Percentiles rank a stretch among this genome's conserved stretches.
Evolutionary conservation across 2,888 invertebrate genomes (phyloP).

Genomic region (Erebia aethiops): DNA sequence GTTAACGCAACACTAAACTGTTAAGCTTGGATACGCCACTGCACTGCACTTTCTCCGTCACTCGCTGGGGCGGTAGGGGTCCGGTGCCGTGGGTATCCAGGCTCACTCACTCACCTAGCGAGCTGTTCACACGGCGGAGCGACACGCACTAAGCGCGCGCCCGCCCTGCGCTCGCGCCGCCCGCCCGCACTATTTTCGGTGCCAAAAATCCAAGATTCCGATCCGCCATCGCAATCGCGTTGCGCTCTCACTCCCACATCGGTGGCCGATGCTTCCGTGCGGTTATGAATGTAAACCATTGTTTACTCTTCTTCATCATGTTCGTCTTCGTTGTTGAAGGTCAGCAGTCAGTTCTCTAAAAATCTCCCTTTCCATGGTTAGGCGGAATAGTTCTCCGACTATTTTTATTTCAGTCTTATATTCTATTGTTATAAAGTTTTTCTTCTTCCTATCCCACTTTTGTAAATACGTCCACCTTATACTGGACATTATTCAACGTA

Average conservation of each 20-base stretch:
- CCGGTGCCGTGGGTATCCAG: constrained; percentile 44
- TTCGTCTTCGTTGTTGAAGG: background rate
- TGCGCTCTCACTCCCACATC: constrained; percentile 62
- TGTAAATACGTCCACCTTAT: too few species aligned
- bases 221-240: constrained; percentile 65
- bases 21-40: constrained; percentile 63
- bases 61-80: constrained; percentile 36
- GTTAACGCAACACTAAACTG: constrained; percentile 52
- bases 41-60: constrained; percentile 47
- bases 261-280: constrained; percentile 37
- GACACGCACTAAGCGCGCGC: constrained; percentile 80
- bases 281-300: constrained; percentile 31
- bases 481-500: too few species aligned
- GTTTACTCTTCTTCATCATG: constrained; percentile 23
- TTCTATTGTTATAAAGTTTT: too few species aligned
- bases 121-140: constrained; percentile 82
- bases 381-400: too few species aligned
- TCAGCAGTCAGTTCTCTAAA: too few species aligned
- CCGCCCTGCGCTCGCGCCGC: constrained; percentile 66
- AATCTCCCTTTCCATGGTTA: too few species aligned
- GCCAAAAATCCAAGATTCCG: constrained; percentile 80
- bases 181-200: constrained; percentile 81
- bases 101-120: constrained; percentile 72
- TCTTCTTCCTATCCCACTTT: too few species aligned
- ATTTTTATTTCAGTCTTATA: too few species aligned